Conservation (phyloP, 2,888 invertebrate genomes). For the Lasioglossum lativentre region DNA sequence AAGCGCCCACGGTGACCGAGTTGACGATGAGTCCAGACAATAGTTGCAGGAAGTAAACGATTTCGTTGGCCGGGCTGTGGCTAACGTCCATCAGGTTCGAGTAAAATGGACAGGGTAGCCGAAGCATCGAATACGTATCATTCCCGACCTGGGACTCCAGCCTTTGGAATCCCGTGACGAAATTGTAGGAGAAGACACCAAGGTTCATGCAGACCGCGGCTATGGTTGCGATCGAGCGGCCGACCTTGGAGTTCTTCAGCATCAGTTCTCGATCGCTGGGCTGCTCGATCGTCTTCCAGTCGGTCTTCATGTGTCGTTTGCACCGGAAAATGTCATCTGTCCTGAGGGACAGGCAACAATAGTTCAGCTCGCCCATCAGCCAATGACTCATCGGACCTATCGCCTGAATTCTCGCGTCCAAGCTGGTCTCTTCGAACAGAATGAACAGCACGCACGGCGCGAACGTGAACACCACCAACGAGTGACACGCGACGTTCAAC, state of each 20-base stretch:
- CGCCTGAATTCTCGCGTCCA: constrained; percentile 59
- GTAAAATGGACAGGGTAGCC: constrained; percentile 66
- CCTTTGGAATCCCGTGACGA: constrained; percentile 64
- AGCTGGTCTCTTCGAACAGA: constrained; percentile 62
- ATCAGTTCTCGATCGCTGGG: constrained; percentile 61
- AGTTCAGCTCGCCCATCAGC: constrained; percentile 73
- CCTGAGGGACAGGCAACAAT: constrained; percentile 59
- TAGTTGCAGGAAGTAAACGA: constrained; percentile 63
- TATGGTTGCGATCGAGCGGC: constrained; percentile 53
- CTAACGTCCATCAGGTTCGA: constrained; percentile 62
- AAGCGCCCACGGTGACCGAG: constrained; percentile 60
- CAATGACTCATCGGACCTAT: constrained; percentile 72
- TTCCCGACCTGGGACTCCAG: constrained; percentile 46
- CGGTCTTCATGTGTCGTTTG: constrained; percentile 58
- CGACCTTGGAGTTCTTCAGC: constrained; percentile 60
- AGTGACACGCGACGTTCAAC: constrained; percentile 33
- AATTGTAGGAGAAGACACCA: constrained; percentile 64
- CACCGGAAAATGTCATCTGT: constrained; percentile 55
- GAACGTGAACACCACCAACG: constrained; percentile 59
- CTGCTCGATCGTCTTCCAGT: constrained; percentile 58
- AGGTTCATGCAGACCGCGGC: constrained; percentile 69
- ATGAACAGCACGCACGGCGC: constrained; percentile 64
- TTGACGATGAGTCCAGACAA: constrained; percentile 58
- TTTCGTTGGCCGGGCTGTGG: constrained; percentile 61
- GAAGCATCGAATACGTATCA: constrained; percentile 55